These are phyloP conservation scores for Oscheius myriophilus DNA, from an alignment of 2,888 invertebrate species.

Conservation along the genomic window DNA sequence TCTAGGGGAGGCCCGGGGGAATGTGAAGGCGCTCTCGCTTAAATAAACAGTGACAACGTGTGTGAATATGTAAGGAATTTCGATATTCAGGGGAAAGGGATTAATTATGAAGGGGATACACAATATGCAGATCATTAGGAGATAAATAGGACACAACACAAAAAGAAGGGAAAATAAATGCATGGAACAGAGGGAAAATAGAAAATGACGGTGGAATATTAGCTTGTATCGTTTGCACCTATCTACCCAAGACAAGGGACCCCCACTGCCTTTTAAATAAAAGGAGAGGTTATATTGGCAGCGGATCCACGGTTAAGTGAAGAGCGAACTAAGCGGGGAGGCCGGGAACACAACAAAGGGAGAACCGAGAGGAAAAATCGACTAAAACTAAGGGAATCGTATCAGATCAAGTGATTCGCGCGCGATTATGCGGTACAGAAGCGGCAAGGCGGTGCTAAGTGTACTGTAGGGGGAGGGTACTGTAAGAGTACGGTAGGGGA, in stretches of 20 bases:
- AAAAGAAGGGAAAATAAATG: conserved; percentile 11
- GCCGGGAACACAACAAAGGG: conserved; percentile 3
- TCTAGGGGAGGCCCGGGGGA: conserved; percentile 2
- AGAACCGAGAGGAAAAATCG: conserved; percentile 34
- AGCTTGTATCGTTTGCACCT: conserved; percentile 21
- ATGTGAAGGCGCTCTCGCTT: background rate
- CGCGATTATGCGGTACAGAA: background rate
- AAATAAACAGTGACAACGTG: conserved; percentile 15
- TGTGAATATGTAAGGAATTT: conserved; percentile 24
- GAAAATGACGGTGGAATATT: conserved; percentile 1
- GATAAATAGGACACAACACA: conserved; percentile 29
- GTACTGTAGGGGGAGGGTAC: conserved; percentile 17
- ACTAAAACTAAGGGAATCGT: conserved; percentile 24
- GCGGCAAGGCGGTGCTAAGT: background rate
- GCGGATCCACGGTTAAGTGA: conserved; percentile 5
- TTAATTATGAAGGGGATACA: too few species aligned
- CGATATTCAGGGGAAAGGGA: conserved; percentile 8
- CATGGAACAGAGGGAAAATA: conserved; percentile 11
- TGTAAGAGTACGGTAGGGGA: conserved; percentile 17
- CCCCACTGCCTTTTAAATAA: too few species aligned
- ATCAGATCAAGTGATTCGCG: background rate
- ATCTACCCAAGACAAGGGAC: conserved; percentile 20
- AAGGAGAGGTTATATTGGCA: too few species aligned
- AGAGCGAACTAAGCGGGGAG: conserved; percentile 7
- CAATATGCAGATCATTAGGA: background rate